phyloP scores from a whole-genome alignment of 2,888 invertebrate genomes.

The Diploptera punctata region DNA sequence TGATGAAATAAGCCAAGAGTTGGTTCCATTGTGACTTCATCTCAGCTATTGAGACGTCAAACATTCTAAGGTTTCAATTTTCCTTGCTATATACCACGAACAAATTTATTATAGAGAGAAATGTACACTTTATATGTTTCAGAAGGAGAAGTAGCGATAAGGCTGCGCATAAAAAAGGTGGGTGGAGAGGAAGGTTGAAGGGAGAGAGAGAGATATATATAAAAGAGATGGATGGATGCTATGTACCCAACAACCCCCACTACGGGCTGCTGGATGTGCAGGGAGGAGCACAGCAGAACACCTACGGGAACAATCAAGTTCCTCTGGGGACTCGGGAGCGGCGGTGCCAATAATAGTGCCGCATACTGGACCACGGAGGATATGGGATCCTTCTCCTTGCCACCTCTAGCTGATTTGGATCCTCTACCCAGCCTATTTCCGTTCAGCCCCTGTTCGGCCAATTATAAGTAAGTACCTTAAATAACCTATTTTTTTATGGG shows the following conservation, averaged over 20 bases:
- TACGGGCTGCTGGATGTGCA: slow-evolving; percentile 41
- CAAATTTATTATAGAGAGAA: not conserved
- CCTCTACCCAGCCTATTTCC: slow-evolving; percentile 86
- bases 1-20: not conserved
- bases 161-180: not conserved
- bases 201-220: not conserved
- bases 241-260: slow-evolving; percentile 48
- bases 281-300: slow-evolving; percentile 11
- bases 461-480: slow-evolving; percentile 70
- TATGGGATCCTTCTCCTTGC: slow-evolving; percentile 85
- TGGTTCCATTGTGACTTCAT: not conserved
- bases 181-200: not conserved
- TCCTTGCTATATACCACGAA: not conserved
- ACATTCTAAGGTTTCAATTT: slow-evolving; percentile 14
- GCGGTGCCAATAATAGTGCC: slow-evolving; percentile 51
- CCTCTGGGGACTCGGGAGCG: slow-evolving; percentile 28
- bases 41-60: slow-evolving; percentile 4
- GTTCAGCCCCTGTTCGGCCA: slow-evolving; percentile 81
- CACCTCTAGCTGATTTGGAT: slow-evolving; percentile 79
- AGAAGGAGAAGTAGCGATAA: slow-evolving; percentile 6
- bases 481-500: too few species aligned
- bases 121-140: slow-evolving; percentile 21
- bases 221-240: slow-evolving; percentile 43
- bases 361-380: slow-evolving; percentile 75
- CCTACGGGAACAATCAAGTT: too few species aligned